A percentile compares a stretch with the other conserved stretches of the same genome.
Conservation (phyloP, 2,113 vertebrate species). For the Malaclemys terrapin region DNA sequence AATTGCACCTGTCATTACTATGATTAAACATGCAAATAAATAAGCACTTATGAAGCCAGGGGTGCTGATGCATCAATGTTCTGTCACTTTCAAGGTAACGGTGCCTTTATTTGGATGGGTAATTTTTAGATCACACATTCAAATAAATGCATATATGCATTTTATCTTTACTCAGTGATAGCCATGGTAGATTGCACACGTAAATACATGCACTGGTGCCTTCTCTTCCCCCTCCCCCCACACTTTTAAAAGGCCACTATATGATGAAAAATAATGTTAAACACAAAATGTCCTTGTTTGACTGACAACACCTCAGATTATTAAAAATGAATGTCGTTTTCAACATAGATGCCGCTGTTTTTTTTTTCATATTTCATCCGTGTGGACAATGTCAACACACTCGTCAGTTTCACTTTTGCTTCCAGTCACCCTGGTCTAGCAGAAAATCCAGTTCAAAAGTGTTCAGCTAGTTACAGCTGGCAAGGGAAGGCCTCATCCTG, state of each 20-base stretch:
- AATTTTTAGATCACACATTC: background rate
- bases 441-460: background rate
- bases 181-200: background rate
- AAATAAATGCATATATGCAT: background rate
- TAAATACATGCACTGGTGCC: background rate
- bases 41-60: accelerated
- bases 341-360: background rate
- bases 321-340: background rate
- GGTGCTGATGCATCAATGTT: background rate
- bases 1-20: background rate
- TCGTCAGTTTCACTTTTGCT: background rate
- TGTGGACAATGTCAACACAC: background rate
- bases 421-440: background rate
- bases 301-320: background rate
- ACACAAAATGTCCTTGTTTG: background rate
- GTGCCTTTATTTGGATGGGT: background rate
- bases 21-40: background rate
- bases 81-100: background rate
- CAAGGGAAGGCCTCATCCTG: background rate
- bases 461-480: background rate
- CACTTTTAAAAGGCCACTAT: background rate
- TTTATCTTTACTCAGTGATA: background rate
- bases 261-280: background rate
- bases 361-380: background rate
- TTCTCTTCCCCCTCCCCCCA: background rate